A percentile compares a stretch with the other conserved stretches of the same genome.
These are phyloP conservation scores for Synergus itoensis DNA, from an alignment of 2,888 invertebrate genomes.

Conservation along the genomic window DNA sequence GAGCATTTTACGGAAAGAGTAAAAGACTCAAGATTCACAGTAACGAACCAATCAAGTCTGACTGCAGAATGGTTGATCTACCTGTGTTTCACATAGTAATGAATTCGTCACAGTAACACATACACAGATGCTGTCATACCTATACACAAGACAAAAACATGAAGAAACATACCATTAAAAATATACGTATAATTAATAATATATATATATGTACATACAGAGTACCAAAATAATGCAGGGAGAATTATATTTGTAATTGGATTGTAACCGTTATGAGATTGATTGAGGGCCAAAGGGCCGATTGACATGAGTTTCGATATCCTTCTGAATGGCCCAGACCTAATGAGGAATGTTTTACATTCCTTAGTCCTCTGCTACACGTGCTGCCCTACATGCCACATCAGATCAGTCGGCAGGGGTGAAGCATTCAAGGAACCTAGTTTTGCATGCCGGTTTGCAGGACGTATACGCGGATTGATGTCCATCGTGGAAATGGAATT, in stretches of 20 bases:
- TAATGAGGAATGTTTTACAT: constrained; percentile 61
- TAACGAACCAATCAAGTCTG: constrained; percentile 35
- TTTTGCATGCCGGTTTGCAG: constrained; percentile 57
- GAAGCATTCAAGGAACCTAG: constrained; percentile 58
- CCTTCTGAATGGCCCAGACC: constrained; percentile 56
- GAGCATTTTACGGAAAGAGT: constrained; percentile 22
- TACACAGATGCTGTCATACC: background rate
- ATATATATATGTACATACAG: background rate
- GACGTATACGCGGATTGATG: constrained; percentile 50
- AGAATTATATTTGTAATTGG: too few relatives aligned
- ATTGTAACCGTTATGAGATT: background rate
- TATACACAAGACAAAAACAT: background rate
- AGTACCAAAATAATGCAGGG: background rate
- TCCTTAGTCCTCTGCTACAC: constrained; percentile 54
- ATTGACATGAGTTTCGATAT: constrained; percentile 34
- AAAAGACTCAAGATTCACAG: constrained; percentile 14
- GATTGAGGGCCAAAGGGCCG: background rate
- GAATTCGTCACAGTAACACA: background rate
- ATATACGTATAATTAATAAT: background rate
- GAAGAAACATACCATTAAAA: background rate
- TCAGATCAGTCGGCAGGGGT: constrained; percentile 39
- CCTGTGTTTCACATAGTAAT: background rate
- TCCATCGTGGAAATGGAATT: constrained; percentile 54
- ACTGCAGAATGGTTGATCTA: constrained; percentile 3
- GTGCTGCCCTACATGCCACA: constrained; percentile 56